These are phyloP conservation scores for Boloria euphrosyne DNA, from an alignment of 2,888 invertebrate species.

Conservation along the genomic window DNA sequence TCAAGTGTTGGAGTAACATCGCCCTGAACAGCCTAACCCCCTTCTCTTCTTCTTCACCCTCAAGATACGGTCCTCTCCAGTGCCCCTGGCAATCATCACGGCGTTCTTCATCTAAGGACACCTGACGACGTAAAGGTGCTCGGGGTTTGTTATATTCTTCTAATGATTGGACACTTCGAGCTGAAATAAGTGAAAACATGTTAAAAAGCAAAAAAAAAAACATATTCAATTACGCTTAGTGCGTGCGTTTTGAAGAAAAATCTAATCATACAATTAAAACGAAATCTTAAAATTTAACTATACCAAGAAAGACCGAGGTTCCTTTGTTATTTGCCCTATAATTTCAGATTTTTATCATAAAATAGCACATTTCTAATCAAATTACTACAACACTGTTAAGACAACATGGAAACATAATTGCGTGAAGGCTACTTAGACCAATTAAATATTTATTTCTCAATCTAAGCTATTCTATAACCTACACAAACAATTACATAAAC, in stretches of 20 bases:
- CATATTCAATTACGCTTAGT: too few relatives aligned
- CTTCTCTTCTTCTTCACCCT: conserved; percentile 74
- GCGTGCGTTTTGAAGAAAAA: too few relatives aligned
- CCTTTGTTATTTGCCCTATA: too few relatives aligned
- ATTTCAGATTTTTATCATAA: too few relatives aligned
- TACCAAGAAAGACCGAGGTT: too few relatives aligned
- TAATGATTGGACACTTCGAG: conserved; percentile 70
- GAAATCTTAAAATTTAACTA: too few relatives aligned
- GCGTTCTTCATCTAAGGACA: conserved; percentile 75
- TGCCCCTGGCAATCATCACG: conserved; percentile 78
- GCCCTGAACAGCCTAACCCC: conserved; percentile 77
- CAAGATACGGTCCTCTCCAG: conserved; percentile 67
- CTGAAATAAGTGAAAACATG: conserved; percentile 46
- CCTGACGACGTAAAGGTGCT: conserved; percentile 72
- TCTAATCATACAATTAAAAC: too few relatives aligned
- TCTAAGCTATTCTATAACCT: conserved; percentile 1
- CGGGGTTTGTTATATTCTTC: conserved; percentile 73
- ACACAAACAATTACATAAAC: conserved; percentile 17
- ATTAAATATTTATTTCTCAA: conserved; percentile 13
- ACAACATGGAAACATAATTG: background rate
- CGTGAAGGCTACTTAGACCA: background rate
- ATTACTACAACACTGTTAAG: background rate
- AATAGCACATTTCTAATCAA: background rate
- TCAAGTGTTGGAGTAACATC: conserved; percentile 70
- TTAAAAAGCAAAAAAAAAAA: too few relatives aligned